These are phyloP conservation scores for Odontesthes bonariensis DNA, from an alignment of 2,113 vertebrate genomes.

Conservation along the genomic window DNA sequence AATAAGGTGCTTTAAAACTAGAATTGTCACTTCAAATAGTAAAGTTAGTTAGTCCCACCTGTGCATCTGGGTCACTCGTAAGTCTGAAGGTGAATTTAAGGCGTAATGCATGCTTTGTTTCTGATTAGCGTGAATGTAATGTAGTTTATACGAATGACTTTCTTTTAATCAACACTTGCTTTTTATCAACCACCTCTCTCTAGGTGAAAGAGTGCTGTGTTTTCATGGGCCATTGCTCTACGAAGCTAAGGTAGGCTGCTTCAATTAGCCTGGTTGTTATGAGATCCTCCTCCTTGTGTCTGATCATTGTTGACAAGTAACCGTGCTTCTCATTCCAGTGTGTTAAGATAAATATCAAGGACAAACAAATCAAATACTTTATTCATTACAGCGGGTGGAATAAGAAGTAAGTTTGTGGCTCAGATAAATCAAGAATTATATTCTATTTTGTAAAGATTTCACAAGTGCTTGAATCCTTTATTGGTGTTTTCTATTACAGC, in stretches of 20 bases:
- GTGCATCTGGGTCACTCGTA: not conserved
- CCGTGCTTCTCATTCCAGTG: conserved; percentile 86
- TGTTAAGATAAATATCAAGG: conserved; percentile 98
- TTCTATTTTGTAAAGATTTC: not conserved
- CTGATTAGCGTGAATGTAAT: no score
- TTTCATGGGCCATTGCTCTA: conserved; percentile 99
- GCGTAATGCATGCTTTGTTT: no score
- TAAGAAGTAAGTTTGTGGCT: conserved; percentile 93
- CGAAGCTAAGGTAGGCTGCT: conserved; percentile 94
- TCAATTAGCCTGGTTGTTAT: not conserved
- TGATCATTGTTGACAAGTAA: not conserved
- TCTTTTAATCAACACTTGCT: no score
- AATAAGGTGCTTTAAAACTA: not conserved
- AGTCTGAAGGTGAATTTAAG: not conserved
- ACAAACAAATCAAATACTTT: conserved; percentile 99
- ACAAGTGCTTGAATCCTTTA: conserved; percentile 10
- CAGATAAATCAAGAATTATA: not conserved
- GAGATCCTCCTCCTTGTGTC: not conserved
- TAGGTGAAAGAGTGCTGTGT: conserved; percentile 99
- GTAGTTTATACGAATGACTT: no score
- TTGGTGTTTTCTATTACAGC: conserved; percentile 79
- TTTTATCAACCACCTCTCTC: conserved; percentile 31
- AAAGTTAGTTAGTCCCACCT: not conserved
- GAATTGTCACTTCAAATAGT: no score
- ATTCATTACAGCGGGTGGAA: conserved; percentile 99